Evolutionary conservation across 1,140 invertebrate genomes (phyloP), one percentile per base, ranked within the genome.

Genomic region (Trialeurodes vaporariorum): DNA sequence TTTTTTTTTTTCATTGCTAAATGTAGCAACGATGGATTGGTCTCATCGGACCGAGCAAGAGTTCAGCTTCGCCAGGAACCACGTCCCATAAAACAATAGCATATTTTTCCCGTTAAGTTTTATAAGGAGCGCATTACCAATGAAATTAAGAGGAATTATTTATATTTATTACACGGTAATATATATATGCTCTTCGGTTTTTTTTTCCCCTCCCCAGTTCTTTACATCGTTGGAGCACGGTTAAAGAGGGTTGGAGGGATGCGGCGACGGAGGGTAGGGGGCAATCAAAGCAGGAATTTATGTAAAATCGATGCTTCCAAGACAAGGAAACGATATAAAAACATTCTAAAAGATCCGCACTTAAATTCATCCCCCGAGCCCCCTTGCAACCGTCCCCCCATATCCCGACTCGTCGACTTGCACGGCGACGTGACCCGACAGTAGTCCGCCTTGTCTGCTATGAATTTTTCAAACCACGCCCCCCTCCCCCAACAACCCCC

Each of bases 121-220:
- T 49, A 49, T 49, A 49, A 49, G 34, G 5, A 49, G 34, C 5
- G 17, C 5, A 5, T 9, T 49, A 9, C 5, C 34, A 17, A 49
- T 49, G 34, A 49, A 49, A 49, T 49, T 49, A 49, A 49, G 34
- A 49, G 34, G 34, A 49, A 49, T 49, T 49, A 49, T 49, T 49
- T 49, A 49, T 49, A 49, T 49, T 49, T 49, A 49, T 49, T 49
- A 17, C 34, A 5, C 5, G 34, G 34, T 5, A 17, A 17, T 9
- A 49, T 17, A 49, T 49, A 17, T n/a, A n/a, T n/a, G n/a, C n/a
- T n/a, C n/a, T n/a, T n/a, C n/a, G n/a, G n/a, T n/a, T n/a, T n/a
- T n/a, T n/a, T n/a, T n/a, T n/a, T n/a, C n/a, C n/a, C n/a, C n/a
- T n/a, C 34, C 17, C 34, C 34, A 5, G 5, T 49, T 49, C 34